A percentile compares a stretch with the other conserved stretches of the same genome.
These are phyloP conservation scores for Grammatotria lemairii DNA, from an alignment of 2,113 vertebrate genomes.

Conservation along the genomic window DNA sequence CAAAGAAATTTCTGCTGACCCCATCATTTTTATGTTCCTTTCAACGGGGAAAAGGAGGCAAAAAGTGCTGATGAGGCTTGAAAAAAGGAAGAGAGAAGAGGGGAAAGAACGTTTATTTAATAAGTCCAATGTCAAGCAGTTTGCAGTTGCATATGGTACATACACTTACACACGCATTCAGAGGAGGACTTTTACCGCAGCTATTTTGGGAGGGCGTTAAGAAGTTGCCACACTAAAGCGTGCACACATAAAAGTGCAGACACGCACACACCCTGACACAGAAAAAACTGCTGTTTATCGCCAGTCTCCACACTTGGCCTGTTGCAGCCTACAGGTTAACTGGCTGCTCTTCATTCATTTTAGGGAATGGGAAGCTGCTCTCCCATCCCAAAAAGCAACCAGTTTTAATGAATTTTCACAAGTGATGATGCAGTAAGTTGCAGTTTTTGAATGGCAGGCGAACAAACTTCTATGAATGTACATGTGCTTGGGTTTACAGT, in stretches of 20 bases:
- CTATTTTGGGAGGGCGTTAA: slow-evolving; percentile 3
- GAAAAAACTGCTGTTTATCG: slow-evolving; percentile 41
- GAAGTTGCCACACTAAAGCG: neutral
- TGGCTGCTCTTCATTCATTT: slow-evolving; percentile 12
- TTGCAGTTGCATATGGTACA: slow-evolving; percentile 23
- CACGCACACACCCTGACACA: neutral
- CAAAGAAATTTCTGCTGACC: slow-evolving; percentile 47
- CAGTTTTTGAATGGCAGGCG: neutral
- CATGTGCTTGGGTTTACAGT: neutral
- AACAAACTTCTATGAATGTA: neutral
- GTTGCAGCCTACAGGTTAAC: neutral
- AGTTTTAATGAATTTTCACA: slow-evolving; percentile 46
- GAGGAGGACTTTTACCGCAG: neutral
- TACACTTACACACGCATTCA: neutral
- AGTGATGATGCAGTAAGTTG: slow-evolving; percentile 49
- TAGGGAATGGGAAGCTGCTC: neutral
- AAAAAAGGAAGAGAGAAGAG: slow-evolving; percentile 4
- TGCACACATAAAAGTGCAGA: neutral
- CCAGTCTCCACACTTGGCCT: slow-evolving; percentile 32
- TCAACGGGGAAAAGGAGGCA: slow-evolving; percentile 43
- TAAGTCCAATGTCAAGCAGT: slow-evolving; percentile 40
- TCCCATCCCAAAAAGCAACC: neutral
- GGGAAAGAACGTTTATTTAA: slow-evolving; percentile 39
- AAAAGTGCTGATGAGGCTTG: slow-evolving; percentile 61
- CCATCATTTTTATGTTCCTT: slow-evolving; percentile 41